phyloP scores from a whole-genome alignment of 2,113 vertebrate species.

The Epinephelus fuscoguttatus region DNA sequence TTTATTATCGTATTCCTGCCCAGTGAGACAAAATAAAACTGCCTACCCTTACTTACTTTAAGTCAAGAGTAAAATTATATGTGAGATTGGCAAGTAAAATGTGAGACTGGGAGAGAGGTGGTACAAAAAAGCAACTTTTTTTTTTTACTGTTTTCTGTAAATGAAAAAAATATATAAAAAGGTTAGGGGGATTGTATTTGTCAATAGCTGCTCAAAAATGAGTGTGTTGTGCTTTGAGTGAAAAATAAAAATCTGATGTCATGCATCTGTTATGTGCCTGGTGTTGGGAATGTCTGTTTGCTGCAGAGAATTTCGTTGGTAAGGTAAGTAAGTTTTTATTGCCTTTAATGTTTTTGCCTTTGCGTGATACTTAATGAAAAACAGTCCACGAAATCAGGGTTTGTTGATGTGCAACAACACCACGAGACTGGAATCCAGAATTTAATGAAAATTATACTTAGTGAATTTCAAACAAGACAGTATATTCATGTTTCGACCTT shows the following conservation, averaged over 20 bases:
- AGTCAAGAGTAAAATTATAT: too few species aligned
- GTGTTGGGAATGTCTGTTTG: neutral
- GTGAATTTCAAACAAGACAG: neutral
- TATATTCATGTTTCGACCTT: neutral
- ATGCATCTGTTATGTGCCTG: neutral
- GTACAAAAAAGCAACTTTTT: too few species aligned
- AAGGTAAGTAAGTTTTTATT: constrained; percentile 8
- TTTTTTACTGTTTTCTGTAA: too few species aligned
- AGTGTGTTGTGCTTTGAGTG: neutral
- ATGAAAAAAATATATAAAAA: too few species aligned
- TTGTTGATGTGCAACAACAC: constrained; percentile 11
- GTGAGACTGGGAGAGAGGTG: neutral
- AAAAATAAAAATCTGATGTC: constrained; percentile 14
- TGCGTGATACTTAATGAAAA: constrained; percentile 28
- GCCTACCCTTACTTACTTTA: too few species aligned
- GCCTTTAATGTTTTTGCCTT: constrained; percentile 13
- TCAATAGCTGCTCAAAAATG: neutral
- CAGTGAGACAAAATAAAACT: too few species aligned
- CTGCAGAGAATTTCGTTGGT: constrained; percentile 20
- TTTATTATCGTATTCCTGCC: too few species aligned
- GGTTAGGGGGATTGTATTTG: neutral
- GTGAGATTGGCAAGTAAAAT: too few species aligned
- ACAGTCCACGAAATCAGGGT: neutral
- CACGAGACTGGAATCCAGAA: neutral
- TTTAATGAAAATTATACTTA: neutral